A percentile compares a stretch with the other conserved stretches of the same genome.
Evolutionary conservation across 2,113 vertebrate species (phyloP).

Genomic region (Mormoops blainvillei): DNA sequence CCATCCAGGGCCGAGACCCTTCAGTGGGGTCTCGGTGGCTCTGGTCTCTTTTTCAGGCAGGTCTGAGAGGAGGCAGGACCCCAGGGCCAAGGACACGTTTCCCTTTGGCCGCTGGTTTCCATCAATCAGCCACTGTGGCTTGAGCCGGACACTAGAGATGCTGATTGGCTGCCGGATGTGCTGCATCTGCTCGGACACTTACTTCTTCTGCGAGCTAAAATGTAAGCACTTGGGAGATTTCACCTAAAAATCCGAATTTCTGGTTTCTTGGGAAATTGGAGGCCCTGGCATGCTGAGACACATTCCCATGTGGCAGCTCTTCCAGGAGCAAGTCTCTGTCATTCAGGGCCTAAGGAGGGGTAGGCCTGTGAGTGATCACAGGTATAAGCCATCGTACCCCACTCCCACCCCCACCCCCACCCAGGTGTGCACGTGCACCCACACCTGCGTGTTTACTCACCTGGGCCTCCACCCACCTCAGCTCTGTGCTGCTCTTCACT

Average conservation of each 20-base stretch:
- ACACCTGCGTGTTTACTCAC: neutral
- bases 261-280: neutral
- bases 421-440: fast-evolving
- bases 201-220: neutral
- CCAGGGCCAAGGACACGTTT: neutral
- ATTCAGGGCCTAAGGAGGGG: neutral
- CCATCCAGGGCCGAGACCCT: fast-evolving
- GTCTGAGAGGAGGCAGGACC: neutral
- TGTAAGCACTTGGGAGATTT: neutral
- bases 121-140: no score
- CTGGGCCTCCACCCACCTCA: neutral
- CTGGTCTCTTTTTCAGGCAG: neutral
- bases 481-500: neutral
- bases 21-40: no score
- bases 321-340: neutral
- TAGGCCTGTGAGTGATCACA: fast-evolving
- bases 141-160: no score
- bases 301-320: no score
- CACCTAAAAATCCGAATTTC: neutral
- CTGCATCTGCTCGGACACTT: fast-evolving
- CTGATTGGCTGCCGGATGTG: fast-evolving
- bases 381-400: fast-evolving
- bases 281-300: neutral
- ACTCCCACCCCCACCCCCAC: fast-evolving
- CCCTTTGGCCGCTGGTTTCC: neutral